phyloP scores from a whole-genome alignment of 2,797 vertebrate genomes.

The Acridotheres tristis region DNA sequence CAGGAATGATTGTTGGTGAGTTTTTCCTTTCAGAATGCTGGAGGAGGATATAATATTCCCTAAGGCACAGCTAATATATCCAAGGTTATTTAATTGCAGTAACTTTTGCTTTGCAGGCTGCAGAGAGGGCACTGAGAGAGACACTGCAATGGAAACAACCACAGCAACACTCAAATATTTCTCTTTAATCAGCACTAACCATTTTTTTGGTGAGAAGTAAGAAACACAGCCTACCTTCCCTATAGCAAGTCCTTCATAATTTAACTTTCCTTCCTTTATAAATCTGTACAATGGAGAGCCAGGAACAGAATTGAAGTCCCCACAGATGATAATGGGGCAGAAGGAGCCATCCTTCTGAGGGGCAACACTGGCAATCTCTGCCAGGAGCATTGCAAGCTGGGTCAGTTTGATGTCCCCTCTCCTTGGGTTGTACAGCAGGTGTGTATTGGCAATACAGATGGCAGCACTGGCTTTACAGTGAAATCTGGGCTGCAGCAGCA shows the following conservation, averaged over 20 bases:
- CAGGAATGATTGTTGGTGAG: background rate
- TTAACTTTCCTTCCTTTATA: conserved; percentile 85
- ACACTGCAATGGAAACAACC: background rate
- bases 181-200: background rate
- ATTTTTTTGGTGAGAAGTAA: background rate
- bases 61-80: background rate
- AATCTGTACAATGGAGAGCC: conserved; percentile 90
- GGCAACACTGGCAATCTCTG: conserved; percentile 85
- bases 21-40: background rate
- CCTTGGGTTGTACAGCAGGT: conserved; percentile 93
- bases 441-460: conserved; percentile 92
- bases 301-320: conserved; percentile 95
- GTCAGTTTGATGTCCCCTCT: conserved; percentile 95
- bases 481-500: conserved; percentile 82
- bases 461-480: conserved; percentile 23
- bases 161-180: background rate
- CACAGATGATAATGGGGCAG: conserved; percentile 89
- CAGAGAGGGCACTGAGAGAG: background rate
- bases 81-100: background rate
- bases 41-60: background rate
- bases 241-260: conserved; percentile 85
- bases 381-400: conserved; percentile 91
- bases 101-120: background rate
- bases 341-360: conserved; percentile 77
- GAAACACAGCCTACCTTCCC: conserved; percentile 80